Base-by-base conservation (phyloP, 2,797 vertebrate species). In the Clarias laeviceps region DNA sequence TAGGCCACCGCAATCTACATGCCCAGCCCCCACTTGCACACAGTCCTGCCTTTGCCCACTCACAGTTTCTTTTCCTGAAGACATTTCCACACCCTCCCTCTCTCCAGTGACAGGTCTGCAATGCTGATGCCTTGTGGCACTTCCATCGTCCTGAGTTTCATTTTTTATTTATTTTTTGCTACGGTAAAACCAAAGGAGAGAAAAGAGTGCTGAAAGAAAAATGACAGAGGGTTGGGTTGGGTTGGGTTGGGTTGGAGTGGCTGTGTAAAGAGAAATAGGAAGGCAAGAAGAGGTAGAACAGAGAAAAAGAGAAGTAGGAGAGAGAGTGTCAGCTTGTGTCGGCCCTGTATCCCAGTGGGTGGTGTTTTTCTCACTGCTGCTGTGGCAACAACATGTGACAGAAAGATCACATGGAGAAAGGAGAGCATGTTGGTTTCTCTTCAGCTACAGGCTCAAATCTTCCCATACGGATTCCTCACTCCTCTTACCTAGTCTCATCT, bases 301-400 rank as follows among this genome's bases (percentile, higher is more conserved):
- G 69, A 72, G 27, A 57, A 77, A 22, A 8, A 32, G 59, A 59
- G 32, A 69, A 85, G 68, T 74, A 50, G 3, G 74, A 77, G 82
- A 77, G 80, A 77, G 73, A 83, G 85, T 54, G 88, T 88, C 87
- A 84, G 91, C 88, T 87, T 88, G 85, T 90, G 89, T 89, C 86
- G 88, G 85, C 91, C 90, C 91, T 86, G 89, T 84, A 77, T 92
- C 93, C 90, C 91, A 86, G 91, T 92, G 94, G 94, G 93, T 91
- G 94, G 93, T 91, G 92, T 92, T 93, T 94, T 94, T 92, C 90
- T 93, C 84, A 34, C 91, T 88, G 70, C 90, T 90, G 82, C 90
- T n/a, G 82, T 93, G 92, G 91, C 90, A 92, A 91, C 74, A 85
- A 92, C 93, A 96, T 93, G 94, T 95, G 93, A 95, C 94, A 91